A percentile compares a stretch with the other conserved stretches of the same genome.
Conservation (phyloP, 2,113 vertebrate genomes). For the Ammodytes dubius region DNA sequence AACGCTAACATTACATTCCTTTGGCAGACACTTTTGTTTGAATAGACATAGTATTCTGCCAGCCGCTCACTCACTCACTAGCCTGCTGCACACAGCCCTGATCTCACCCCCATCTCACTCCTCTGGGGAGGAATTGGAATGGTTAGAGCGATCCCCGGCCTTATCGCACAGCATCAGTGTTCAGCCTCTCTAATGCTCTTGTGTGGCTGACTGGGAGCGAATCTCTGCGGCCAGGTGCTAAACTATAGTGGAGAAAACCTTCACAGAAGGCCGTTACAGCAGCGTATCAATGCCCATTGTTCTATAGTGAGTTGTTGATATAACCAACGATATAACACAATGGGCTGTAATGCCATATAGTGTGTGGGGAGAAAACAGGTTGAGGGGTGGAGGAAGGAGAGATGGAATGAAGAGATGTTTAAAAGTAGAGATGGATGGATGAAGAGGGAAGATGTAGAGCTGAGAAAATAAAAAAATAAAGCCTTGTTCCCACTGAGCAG, state of each 20-base stretch:
- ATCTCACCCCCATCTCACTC: constrained; percentile 5
- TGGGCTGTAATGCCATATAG: background rate
- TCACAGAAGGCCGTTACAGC: background rate
- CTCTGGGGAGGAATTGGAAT: constrained; percentile 20
- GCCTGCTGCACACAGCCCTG: background rate
- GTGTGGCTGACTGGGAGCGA: constrained; percentile 9
- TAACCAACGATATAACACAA: too few species aligned
- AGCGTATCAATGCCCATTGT: background rate
- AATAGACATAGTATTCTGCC: background rate
- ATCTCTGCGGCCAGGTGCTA: constrained; percentile 13
- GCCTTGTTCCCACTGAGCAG: too few species aligned
- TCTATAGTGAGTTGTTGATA: background rate
- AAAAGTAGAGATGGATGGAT: constrained; percentile 26
- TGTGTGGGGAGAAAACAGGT: background rate
- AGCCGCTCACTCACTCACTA: background rate
- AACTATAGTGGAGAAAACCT: constrained; percentile 17
- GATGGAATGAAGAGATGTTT: background rate
- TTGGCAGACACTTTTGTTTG: background rate
- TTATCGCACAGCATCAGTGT: constrained; percentile 26
- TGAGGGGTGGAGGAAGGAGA: background rate
- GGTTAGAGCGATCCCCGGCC: background rate
- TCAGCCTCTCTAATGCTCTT: constrained; percentile 7
- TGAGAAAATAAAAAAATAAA: too few species aligned
- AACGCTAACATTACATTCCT: background rate
- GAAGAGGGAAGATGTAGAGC: background rate